Base-by-base conservation (phyloP, 1,140 invertebrate species). In the Leptestheria dahalacensis region DNA sequence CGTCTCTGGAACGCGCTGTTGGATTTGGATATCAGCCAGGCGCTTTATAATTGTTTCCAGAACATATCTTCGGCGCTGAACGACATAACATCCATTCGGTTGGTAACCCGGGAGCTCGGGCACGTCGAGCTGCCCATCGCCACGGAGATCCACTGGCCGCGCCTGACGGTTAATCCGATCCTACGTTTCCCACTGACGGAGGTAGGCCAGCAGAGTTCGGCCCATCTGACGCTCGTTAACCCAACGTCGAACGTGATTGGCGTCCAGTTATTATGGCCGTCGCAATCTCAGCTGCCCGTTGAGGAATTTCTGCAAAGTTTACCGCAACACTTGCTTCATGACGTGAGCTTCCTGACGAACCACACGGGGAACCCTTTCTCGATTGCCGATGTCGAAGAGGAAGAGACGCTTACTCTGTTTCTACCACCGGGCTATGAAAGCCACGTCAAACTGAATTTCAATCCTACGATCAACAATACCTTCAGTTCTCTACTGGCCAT, bases 181-280 rank as follows among this genome's bases (percentile, higher is more conserved):
- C 68, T 88, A 58, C 74, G 75, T 59, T 90, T 90, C 75, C 86
- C 88, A 10, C 69, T 90, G 26, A 90, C 87, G 4, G 86, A 90
- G 73, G 79, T 91, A 61, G 84, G 84, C 51, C 88, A 88, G 70
- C 77, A 76, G 33, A 81, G 84, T n/a, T 79, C 82, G 60, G 71
- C 75, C 61, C 76, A 76, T 54, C 68, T 84, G 46, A 76, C 74
- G 41, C 66, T 85, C 29, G 66, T 73, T 59, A 85, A 85, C 73
- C 82, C 82, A 46, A 78, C 78, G 2, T 48, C 58, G 26, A 75
- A 73, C 67, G 64, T 66, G 28, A 61, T 84, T 23, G 65, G 81
- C 11, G 68, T 82, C 56, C 82, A 85, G 61, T 68, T 84, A 47
- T 70, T 82, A 9, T 74, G 83, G 69, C 79, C 82, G 62, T 76